Evolutionary conservation across 1,140 invertebrate species (phyloP), one percentile per base, ranked within the genome.

Genomic region (Bombus waltoni): DNA sequence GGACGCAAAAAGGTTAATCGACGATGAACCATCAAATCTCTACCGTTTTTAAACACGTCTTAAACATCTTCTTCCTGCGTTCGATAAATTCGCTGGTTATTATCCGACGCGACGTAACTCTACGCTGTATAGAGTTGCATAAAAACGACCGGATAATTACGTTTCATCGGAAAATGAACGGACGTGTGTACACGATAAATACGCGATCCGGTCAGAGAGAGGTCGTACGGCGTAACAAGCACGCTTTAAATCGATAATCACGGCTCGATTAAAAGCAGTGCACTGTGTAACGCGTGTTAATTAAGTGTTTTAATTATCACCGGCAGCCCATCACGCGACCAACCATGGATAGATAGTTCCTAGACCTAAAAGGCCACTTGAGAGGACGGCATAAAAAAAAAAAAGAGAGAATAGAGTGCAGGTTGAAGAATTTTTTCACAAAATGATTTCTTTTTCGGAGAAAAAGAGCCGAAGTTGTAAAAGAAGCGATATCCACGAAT

Each of bases 41-140:
- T 28, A 3, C 53, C 10, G 40, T 42, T 72, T 44, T 73, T 32
- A 32, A 32, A 32, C 32, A n/a, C 15, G 80, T 86, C 83, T 77
- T 89, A 89, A 89, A 68, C 71, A 59, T 28, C 44, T 44, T 59
- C 70, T 85, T 85, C 83, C 83, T 85, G 59, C n/a, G 68, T 66
- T 85, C 13, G 42, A 35, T 8, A 62, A 44, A 57, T 62, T 73
- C 38, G 68, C 9, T 72, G 62, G 81, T 85, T 85, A 81, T 25
- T 44, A 22, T 53, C 18, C 11, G 68, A 25, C 44, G 47, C 66
- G 66, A 44, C 76, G 83, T 84, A 84, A 84, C 66, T 79, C 53
- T 47, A 80, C 5, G 53, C 66, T 47, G 11, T 57, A 42, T 84
- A 62, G 53, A 32, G 76, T 84, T 84, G 22, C 83, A 79, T 71